Conservation (phyloP, 1,140 invertebrate species). For the Oreohelix idahoensis region DNA sequence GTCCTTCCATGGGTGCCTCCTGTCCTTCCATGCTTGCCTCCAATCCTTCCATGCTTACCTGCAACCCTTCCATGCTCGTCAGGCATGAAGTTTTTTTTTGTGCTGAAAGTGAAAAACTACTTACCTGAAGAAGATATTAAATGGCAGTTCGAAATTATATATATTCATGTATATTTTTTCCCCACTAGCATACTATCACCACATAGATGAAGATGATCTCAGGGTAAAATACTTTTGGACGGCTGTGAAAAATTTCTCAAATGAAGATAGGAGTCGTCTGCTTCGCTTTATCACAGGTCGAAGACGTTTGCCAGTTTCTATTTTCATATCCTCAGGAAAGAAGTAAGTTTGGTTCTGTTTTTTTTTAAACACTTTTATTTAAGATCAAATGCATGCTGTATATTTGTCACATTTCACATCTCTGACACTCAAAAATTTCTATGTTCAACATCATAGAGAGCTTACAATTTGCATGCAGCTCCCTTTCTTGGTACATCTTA, state of each 20-base stretch:
- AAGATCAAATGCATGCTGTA: too few relatives aligned
- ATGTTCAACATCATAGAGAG: too few relatives aligned
- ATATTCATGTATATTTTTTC: not conserved
- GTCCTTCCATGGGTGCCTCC: too few relatives aligned
- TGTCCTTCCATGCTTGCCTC: too few relatives aligned
- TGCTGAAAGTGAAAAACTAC: not conserved
- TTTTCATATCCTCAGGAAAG: conserved; percentile 69
- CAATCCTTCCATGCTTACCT: too few relatives aligned
- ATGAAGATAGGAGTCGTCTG: conserved; percentile 72
- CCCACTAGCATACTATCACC: conserved; percentile 69
- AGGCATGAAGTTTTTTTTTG: not conserved
- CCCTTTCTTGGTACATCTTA: too few relatives aligned
- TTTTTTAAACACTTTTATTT: too few relatives aligned
- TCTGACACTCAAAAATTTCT: too few relatives aligned
- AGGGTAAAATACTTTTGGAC: conserved; percentile 72
- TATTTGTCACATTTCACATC: too few relatives aligned
- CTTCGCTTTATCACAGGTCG: conserved; percentile 72
- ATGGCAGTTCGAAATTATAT: not conserved
- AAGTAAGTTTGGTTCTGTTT: conserved; percentile 55
- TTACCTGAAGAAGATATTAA: not conserved
- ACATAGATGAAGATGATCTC: conserved; percentile 66
- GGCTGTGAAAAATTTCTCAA: conserved; percentile 70
- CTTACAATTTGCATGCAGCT: too few relatives aligned
- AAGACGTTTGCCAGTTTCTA: conserved; percentile 67
- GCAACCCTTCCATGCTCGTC: too few relatives aligned